phyloP scores from a whole-genome alignment of 2,888 invertebrate species.

The Phymatocera aterrima region DNA sequence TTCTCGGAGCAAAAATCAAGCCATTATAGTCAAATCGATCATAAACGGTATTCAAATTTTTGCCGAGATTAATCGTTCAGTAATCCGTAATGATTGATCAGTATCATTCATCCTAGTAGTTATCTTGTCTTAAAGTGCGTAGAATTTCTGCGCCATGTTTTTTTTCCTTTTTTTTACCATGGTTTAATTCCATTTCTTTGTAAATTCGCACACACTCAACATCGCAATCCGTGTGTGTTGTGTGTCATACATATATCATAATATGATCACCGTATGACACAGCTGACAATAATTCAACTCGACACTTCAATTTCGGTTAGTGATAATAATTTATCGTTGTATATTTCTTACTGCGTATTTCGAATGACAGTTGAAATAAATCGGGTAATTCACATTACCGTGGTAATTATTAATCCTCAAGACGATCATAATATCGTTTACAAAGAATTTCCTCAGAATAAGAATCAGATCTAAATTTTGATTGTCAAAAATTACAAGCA shows the following conservation, averaged over 20 bases:
- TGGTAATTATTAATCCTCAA: not conserved
- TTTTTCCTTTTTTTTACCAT: too few species aligned
- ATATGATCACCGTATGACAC: slow-evolving; percentile 23
- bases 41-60: not conserved
- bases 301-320: not conserved
- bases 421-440: not conserved
- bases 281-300: slow-evolving; percentile 24
- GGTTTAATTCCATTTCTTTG: too few species aligned
- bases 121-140: slow-evolving; percentile 32
- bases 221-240: not conserved
- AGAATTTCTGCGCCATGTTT: slow-evolving; percentile 29
- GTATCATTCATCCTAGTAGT: not conserved
- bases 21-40: too few species aligned
- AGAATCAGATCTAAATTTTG: not conserved
- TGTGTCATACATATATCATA: not conserved
- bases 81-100: not conserved
- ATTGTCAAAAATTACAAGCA: not conserved
- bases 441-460: not conserved
- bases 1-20: not conserved
- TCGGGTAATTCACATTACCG: not conserved
- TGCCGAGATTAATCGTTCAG: not conserved
- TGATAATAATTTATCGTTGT: not conserved
- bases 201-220: not conserved
- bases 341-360: not conserved
- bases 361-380: not conserved